Base-by-base conservation (phyloP, 2,797 vertebrate genomes). In the Nasua narica region DNA sequence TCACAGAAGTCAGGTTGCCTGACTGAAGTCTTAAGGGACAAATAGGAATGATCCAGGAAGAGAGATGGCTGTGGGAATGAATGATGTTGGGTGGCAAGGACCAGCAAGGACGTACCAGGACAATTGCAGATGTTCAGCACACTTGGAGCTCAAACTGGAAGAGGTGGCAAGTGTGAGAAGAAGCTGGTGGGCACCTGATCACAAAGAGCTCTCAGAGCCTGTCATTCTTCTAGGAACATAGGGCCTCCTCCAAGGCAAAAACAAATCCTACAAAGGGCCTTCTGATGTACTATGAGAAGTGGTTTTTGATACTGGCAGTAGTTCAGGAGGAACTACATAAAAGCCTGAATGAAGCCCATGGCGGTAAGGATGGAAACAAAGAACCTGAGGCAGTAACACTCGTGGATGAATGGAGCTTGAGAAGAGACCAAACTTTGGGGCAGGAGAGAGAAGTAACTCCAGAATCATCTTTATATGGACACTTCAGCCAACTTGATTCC, bases 371-470 rank as follows among this genome's bases (percentile, higher is more conserved):
- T 1, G 32, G 19, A 69, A 52, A n/a, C 25, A 74, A 40, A 78
- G 29, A 56, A 35, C 19, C 5, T 10, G 19, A 32, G n/a, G 70
- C 0, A 40, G 40, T 15, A 27, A 62, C 3, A 2, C 1, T 40
- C 11, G 0, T 10, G 15, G 1, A 5, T 2, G 67, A 32, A 19
- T 1, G 1, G 13, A n/a, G 46, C 29, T 58, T 50, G 9, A 32
- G 10, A 32, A 13, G 3, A 89, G 48, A 37, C 1, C 11, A 10
- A 23, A 72, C 27, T 50, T 32, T 23, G 11, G 52, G 12, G 23
- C 37, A 19, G 23, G 21, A 3, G 13, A 92, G 21, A 74, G 7
- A 7, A n/a, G 15, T 6, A 37, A 46, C 16, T 27, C 8, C 18
- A 65, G n/a, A 35, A 29, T 9, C 7, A 18, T 50, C 14, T 23